These are phyloP conservation scores for Cynocephalus volans DNA, from an alignment of 2,113 vertebrate species.

Conservation along the genomic window DNA sequence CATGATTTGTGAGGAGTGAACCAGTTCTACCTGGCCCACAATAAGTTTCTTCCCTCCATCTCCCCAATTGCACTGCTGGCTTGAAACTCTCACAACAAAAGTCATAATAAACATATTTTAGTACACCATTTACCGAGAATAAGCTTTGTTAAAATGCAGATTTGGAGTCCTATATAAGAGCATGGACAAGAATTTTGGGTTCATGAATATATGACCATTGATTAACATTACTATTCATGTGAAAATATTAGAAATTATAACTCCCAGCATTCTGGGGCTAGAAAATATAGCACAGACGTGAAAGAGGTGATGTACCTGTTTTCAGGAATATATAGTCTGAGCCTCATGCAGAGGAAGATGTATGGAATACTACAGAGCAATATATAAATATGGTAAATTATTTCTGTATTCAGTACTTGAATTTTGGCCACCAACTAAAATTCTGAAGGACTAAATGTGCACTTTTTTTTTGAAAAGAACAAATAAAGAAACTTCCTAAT, in stretches of 20 bases:
- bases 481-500: neutral
- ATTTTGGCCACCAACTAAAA: conserved; percentile 15
- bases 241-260: neutral
- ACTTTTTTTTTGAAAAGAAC: conserved; percentile 6
- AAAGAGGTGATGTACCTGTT: neutral
- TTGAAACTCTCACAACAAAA: conserved; percentile 21
- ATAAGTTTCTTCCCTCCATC: neutral
- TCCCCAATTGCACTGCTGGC: neutral
- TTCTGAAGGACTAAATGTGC: neutral
- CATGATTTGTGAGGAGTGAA: neutral
- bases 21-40: neutral
- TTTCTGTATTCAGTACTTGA: neutral
- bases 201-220: neutral
- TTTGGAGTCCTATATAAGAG: neutral
- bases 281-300: neutral
- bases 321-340: neutral
- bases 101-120: neutral
- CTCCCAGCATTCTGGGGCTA: neutral
- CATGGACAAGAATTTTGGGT: neutral
- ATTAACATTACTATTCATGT: neutral
- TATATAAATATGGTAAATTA: neutral
- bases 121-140: neutral
- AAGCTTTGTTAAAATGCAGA: neutral
- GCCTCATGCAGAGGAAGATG: neutral
- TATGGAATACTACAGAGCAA: neutral